Conservation (phyloP, 2,113 vertebrate species). For the Scolopax mira region DNA sequence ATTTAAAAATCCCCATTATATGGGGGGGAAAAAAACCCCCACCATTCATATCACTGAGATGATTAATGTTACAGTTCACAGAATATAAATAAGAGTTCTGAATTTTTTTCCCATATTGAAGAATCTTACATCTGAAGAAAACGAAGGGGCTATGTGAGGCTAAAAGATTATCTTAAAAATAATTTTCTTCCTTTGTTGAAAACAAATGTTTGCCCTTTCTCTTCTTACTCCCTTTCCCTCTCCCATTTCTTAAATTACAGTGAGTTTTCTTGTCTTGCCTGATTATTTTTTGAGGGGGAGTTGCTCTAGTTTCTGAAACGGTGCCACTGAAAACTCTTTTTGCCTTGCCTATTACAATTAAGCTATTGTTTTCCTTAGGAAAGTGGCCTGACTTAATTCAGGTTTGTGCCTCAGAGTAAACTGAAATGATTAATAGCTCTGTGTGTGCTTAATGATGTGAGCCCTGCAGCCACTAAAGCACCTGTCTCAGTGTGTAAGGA, state of each 20-base stretch:
- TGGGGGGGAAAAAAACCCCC: fast-evolving
- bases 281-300: neutral
- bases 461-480: conserved; percentile 29
- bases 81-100: neutral
- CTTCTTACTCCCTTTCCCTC: no score
- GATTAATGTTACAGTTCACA: neutral
- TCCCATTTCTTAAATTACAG: neutral
- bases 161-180: neutral
- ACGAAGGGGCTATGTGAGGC: neutral
- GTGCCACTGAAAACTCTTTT: neutral
- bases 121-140: neutral
- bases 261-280: neutral
- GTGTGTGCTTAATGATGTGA: conserved; percentile 5
- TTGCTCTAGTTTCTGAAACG: neutral
- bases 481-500: conserved; percentile 34
- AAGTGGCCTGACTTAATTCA: conserved; percentile 18
- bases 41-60: neutral
- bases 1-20: neutral
- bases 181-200: neutral
- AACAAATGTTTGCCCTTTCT: neutral
- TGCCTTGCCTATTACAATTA: conserved; percentile 14
- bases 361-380: conserved; percentile 22
- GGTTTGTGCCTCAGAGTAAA: conserved; percentile 29
- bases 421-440: conserved; percentile 41
- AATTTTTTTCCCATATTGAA: neutral